Evolutionary conservation across 2,888 invertebrate species (phyloP).

Genomic region (Macrostomum cliftonense): DNA sequence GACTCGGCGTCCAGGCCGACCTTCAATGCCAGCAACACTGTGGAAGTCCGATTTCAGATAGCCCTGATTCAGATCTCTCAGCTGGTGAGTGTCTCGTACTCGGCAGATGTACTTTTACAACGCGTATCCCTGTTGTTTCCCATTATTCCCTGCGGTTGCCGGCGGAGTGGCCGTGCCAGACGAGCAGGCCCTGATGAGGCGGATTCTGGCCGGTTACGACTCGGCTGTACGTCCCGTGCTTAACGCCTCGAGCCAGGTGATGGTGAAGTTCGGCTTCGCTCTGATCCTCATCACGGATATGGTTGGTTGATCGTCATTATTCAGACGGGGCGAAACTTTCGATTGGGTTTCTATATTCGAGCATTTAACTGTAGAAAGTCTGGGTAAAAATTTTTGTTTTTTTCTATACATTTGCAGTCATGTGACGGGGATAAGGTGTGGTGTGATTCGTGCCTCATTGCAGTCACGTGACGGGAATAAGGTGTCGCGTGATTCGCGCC

Average conservation of each 20-base stretch:
- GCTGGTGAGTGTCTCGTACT: conserved; percentile 7
- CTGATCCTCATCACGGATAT: conserved; percentile 34
- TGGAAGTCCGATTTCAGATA: conserved; percentile 6
- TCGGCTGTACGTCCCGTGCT: conserved; percentile 32
- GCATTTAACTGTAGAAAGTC: too few species aligned
- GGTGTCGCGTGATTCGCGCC: too few species aligned
- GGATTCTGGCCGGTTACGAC: conserved; percentile 26
- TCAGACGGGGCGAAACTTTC: too few species aligned
- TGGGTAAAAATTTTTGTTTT: too few species aligned
- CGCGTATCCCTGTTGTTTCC: neutral
- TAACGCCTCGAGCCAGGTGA: conserved; percentile 30
- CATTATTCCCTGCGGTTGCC: neutral
- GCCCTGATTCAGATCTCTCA: conserved; percentile 7
- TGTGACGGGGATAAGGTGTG: too few species aligned
- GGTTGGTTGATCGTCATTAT: conserved; percentile 22
- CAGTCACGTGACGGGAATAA: too few species aligned
- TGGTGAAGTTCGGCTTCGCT: conserved; percentile 32
- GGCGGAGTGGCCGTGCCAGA: conserved; percentile 18
- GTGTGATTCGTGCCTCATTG: too few species aligned
- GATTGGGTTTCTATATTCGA: too few species aligned
- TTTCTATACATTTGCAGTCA: too few species aligned
- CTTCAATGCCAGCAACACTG: conserved; percentile 6
- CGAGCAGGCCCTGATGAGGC: conserved; percentile 28
- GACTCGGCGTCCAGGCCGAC: conserved; percentile 38
- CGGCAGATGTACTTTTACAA: neutral